A percentile compares a stretch with the other conserved stretches of the same genome.
phyloP scores from a whole-genome alignment of 2,797 vertebrate genomes.

The Cygnus olor region DNA sequence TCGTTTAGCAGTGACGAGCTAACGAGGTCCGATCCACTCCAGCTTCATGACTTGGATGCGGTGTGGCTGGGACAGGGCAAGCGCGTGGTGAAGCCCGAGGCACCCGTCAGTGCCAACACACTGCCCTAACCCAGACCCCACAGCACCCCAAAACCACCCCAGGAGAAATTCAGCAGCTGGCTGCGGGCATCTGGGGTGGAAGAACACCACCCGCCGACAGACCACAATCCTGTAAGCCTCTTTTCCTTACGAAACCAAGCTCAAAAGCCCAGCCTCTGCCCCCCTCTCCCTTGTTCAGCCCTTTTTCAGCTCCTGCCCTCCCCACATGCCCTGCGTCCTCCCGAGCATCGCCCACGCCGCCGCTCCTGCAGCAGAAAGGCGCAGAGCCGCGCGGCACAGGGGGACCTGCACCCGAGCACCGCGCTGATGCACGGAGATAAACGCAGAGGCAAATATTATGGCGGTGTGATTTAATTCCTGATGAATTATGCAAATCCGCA shows the following conservation, averaged over 20 bases:
- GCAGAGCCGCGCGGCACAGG: accelerated
- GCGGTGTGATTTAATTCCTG: background rate
- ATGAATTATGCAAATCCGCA: constrained; percentile 43
- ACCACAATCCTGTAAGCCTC: background rate
- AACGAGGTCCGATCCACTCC: accelerated
- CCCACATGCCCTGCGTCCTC: background rate
- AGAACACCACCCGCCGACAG: background rate
- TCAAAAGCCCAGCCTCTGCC: background rate
- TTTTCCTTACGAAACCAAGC: background rate
- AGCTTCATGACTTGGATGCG: accelerated
- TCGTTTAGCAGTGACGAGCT: too few species aligned
- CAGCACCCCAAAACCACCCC: background rate
- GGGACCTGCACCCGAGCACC: accelerated
- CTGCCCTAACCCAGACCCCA: background rate
- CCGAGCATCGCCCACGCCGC: background rate
- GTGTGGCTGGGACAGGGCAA: accelerated
- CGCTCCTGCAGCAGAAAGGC: background rate
- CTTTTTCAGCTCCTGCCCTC: background rate
- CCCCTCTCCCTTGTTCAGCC: background rate
- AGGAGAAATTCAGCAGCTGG: accelerated
- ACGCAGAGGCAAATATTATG: background rate
- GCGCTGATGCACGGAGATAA: background rate
- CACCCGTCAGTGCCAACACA: accelerated
- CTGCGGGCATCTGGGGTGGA: background rate
- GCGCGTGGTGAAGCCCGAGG: accelerated